Conservation (phyloP, 2,888 invertebrate genomes). For the Pedicia rivosa region DNA sequence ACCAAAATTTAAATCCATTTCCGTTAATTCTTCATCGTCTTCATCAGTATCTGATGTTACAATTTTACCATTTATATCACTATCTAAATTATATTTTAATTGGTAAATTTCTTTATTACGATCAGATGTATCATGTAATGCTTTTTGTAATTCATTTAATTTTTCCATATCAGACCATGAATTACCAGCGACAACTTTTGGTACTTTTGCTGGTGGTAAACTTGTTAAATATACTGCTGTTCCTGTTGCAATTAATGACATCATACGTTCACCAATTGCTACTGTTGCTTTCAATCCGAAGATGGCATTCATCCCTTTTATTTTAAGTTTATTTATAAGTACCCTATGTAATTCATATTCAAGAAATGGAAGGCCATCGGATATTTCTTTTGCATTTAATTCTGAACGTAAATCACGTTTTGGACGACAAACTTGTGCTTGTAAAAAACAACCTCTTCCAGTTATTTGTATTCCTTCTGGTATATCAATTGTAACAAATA, state of each 20-base stretch:
- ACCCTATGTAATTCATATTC: constrained; percentile 92
- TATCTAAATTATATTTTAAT: constrained; percentile 29
- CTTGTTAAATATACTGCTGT: constrained; percentile 68
- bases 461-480: constrained; percentile 58
- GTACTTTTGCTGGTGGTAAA: constrained; percentile 57
- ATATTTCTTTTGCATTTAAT: constrained; percentile 82
- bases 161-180: constrained; percentile 46
- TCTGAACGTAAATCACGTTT: constrained; percentile 70
- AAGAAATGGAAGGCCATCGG: constrained; percentile 85
- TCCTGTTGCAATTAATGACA: constrained; percentile 78
- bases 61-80: constrained; percentile 9
- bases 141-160: constrained; percentile 49
- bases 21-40: constrained; percentile 44
- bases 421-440: constrained; percentile 58
- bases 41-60: constrained; percentile 41
- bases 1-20: constrained; percentile 51
- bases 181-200: constrained; percentile 51
- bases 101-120: constrained; percentile 57
- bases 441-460: constrained; percentile 50
- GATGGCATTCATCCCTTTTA: constrained; percentile 89
- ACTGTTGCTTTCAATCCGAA: constrained; percentile 73
- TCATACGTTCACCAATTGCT: constrained; percentile 71
- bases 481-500: constrained; percentile 78
- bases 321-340: constrained; percentile 75
- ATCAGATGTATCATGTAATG: constrained; percentile 50